Evolutionary conservation across 2,113 vertebrate genomes (phyloP), one percentile per base, ranked within the genome.

Genomic region (Athene cunicularia): DNA sequence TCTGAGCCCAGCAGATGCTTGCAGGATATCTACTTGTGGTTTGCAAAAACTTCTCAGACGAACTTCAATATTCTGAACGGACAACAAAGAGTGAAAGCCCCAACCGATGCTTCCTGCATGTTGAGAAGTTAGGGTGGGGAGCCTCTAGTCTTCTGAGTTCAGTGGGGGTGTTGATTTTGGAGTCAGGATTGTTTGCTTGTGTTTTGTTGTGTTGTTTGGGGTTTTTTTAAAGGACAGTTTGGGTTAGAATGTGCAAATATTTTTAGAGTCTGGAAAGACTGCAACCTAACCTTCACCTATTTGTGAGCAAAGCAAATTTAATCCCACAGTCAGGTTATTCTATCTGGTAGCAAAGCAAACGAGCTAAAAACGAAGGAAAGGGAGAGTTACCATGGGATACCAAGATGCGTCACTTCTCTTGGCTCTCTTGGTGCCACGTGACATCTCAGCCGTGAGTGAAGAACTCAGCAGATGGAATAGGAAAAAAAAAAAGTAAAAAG

Each of bases 371-470:
- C 1, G 27, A 88, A 91, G 77, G 81, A 12, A 90, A 82, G 63
- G 47, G 30, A 92, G 94, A 95, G 95, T 96, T 96, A 96, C 93
- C 93, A 95, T 77, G 93, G 95, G 96, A 96, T 73, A 96, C 91
- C 72, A 15, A 49, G 94, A 90, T 96, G 83, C 32, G 67, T 96
- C 96, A 96, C 88, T 86, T 23, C 83, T 95, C 86, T 86, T 91
- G 93, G 91, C 93, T 95, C 83, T 50, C 39, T 14, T 7, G 50
- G 55, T 0, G 3, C 80, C 94, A 92, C 20, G 55, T 95, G 94
- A 95, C 20, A 18, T 20, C 70, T 32, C 70, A 80, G 92, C 73
- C 8, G 0, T 37, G 53, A 92, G 53, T 0, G 62, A 70, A 63
- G 75, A 73, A 71, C 66, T 58, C 74, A 5, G 71, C 90, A 96